Conservation (phyloP, 1,140 invertebrate genomes). For the Diabrotica virgifera region DNA sequence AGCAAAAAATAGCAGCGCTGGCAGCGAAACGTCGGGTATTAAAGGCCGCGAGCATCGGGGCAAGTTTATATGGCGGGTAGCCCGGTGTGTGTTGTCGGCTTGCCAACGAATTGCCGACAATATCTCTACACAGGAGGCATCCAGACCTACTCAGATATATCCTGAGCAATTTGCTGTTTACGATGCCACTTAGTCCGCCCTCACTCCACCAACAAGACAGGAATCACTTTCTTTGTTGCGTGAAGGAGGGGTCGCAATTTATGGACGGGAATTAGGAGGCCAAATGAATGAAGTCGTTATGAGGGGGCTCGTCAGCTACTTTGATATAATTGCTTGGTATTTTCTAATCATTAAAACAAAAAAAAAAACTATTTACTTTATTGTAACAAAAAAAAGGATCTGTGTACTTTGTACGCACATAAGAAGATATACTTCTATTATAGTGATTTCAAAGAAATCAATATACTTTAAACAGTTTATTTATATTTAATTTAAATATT, state of each 20-base stretch:
- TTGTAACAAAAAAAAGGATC: too few relatives aligned
- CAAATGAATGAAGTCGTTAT: background rate
- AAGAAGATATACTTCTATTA: too few relatives aligned
- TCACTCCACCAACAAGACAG: constrained; percentile 3
- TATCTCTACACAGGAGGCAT: constrained; percentile 32
- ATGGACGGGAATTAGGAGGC: background rate
- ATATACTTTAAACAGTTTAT: too few relatives aligned
- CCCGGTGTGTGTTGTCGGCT: constrained; percentile 5
- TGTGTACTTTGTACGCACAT: too few relatives aligned
- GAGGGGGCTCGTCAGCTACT: too few relatives aligned
- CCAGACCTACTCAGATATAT: constrained; percentile 31
- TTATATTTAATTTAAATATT: too few relatives aligned
- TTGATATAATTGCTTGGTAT: too few relatives aligned
- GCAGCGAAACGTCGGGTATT: background rate
- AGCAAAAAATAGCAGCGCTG: background rate
- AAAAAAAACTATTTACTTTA: too few relatives aligned
- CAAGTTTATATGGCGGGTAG: background rate
- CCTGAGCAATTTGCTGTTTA: constrained; percentile 40
- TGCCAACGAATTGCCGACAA: constrained; percentile 21
- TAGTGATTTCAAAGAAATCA: too few relatives aligned
- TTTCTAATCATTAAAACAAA: too few relatives aligned
- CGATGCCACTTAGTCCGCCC: constrained; percentile 32
- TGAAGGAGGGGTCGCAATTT: background rate
- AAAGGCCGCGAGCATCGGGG: background rate
- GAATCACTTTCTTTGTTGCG: constrained; percentile 7